A percentile compares a stretch with the other conserved stretches of the same genome.
Conservation (phyloP, 2,888 invertebrate genomes). For the Agriotes lineatus region DNA sequence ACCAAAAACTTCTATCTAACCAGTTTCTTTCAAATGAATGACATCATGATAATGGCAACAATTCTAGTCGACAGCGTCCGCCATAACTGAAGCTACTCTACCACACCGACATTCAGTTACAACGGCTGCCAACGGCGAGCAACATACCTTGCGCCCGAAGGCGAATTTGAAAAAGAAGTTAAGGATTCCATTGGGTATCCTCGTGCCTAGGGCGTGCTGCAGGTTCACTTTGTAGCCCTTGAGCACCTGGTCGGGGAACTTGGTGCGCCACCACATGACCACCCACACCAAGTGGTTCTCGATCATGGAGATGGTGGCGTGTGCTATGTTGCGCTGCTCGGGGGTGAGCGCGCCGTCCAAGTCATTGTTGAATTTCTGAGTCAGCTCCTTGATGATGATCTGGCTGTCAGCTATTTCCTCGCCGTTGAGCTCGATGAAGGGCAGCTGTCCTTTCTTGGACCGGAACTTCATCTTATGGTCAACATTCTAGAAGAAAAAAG, state of each 20-base stretch:
- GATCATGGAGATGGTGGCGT: conserved; percentile 94
- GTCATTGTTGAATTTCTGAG: conserved; percentile 85
- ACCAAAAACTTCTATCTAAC: no score
- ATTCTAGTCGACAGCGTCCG: no score
- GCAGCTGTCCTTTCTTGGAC: conserved; percentile 94
- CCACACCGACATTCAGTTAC: no score
- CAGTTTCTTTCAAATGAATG: no score
- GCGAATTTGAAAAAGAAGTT: conserved; percentile 93
- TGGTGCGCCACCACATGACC: conserved; percentile 91
- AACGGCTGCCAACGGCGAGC: no score
- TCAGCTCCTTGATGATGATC: conserved; percentile 89
- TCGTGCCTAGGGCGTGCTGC: conserved; percentile 88
- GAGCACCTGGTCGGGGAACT: conserved; percentile 86
- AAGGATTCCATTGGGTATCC: conserved; percentile 87
- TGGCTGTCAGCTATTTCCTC: conserved; percentile 94
- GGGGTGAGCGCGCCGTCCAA: conserved; percentile 84
- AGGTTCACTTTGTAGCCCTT: conserved; percentile 93
- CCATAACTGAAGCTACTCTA: no score
- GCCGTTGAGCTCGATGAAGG: conserved; percentile 95
- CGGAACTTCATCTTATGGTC: conserved; percentile 95
- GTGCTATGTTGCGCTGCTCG: conserved; percentile 89
- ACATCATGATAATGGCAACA: no score
- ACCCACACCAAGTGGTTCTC: conserved; percentile 96
- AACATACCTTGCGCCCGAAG: conserved; percentile 86
- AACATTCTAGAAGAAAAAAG: conserved; percentile 80